Evolutionary conservation across 2,113 vertebrate species (phyloP).

Genomic region (Megaptera novaeangliae): DNA sequence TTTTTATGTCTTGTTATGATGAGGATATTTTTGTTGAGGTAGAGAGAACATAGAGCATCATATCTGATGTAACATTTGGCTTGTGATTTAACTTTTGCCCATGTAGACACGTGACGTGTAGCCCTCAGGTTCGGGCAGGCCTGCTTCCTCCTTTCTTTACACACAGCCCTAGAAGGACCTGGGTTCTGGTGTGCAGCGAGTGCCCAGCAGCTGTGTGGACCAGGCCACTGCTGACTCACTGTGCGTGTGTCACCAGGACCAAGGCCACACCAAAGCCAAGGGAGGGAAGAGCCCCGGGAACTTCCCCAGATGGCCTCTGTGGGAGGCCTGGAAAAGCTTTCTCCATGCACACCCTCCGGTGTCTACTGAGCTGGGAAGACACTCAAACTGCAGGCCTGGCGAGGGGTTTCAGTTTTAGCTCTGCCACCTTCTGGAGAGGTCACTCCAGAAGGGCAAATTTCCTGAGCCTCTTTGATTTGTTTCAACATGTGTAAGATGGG

Average conservation of each 20-base stretch:
- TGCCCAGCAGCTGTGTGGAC: accelerated
- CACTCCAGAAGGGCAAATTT: neutral
- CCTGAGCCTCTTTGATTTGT: neutral
- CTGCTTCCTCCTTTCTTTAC: too few relatives aligned
- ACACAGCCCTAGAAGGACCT: accelerated
- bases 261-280: neutral
- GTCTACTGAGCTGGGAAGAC: accelerated
- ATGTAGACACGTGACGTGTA: accelerated
- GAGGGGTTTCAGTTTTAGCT: neutral
- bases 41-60: neutral
- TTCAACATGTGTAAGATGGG: neutral
- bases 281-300: neutral
- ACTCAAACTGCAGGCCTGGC: accelerated
- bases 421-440: neutral
- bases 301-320: neutral
- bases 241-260: neutral
- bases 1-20: neutral
- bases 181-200: too few relatives aligned
- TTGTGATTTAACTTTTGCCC: neutral
- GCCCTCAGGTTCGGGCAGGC: accelerated
- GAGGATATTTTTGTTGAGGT: neutral
- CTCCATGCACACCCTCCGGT: accelerated
- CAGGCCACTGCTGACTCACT: neutral
- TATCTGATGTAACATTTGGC: neutral
- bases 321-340: neutral